phyloP scores from a whole-genome alignment of 2,797 vertebrate genomes.

The Mareca strepera region DNA sequence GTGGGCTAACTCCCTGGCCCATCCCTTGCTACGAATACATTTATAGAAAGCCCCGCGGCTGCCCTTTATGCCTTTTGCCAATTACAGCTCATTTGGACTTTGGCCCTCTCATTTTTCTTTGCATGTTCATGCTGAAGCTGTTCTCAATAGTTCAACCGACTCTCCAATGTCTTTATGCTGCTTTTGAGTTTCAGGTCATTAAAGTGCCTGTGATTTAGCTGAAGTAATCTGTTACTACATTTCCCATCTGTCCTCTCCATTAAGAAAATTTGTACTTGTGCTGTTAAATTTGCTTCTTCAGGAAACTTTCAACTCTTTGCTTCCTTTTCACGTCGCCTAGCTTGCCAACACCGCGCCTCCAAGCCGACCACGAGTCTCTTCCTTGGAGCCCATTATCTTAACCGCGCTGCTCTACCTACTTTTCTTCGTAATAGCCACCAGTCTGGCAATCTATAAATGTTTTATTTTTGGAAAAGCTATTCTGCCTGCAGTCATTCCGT shows the following conservation, averaged over 20 bases:
- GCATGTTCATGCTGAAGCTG: slow-evolving; percentile 22
- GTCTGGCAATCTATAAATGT: not conserved
- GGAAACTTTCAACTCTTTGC: slow-evolving; percentile 13
- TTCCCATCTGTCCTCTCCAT: slow-evolving; percentile 54
- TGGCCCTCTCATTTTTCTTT: slow-evolving; percentile 36
- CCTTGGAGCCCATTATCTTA: not conserved
- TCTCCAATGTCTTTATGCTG: slow-evolving; percentile 29
- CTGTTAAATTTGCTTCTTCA: slow-evolving; percentile 35
- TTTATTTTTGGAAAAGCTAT: slow-evolving; percentile 5
- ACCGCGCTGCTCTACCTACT: not conserved
- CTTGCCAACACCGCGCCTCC: not conserved
- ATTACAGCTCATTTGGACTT: slow-evolving; percentile 46
- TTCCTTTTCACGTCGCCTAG: not conserved
- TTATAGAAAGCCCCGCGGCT: slow-evolving; percentile 9
- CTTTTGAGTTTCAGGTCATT: slow-evolving; percentile 53
- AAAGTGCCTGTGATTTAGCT: not conserved
- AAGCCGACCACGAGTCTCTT: not conserved
- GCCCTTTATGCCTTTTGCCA: slow-evolving; percentile 47
- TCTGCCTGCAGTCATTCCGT: not conserved
- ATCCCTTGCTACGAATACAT: slow-evolving; percentile 28
- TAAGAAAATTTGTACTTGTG: slow-evolving; percentile 5
- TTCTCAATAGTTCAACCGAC: not conserved
- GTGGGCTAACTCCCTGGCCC: slow-evolving; percentile 6
- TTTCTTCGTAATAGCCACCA: not conserved
- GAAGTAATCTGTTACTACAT: slow-evolving; percentile 1